These are phyloP conservation scores for Drosophila baimaii DNA, from an alignment of 1,140 invertebrate genomes.

Conservation along the genomic window DNA sequence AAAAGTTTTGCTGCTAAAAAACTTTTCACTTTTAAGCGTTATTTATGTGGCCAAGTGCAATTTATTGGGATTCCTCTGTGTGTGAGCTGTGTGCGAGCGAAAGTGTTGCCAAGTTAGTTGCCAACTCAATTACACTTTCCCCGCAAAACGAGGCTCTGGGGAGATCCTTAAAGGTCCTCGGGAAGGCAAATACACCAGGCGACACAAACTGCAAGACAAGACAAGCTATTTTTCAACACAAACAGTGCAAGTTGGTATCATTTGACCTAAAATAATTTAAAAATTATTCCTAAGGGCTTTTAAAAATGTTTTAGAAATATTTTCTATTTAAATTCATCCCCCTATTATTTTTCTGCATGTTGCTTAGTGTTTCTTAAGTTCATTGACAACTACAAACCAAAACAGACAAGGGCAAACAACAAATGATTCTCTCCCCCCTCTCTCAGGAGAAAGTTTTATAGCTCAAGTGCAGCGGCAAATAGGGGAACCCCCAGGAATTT, in stretches of 20 bases:
- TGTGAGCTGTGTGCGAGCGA: constrained; percentile 6
- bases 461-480: constrained; percentile 35
- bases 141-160: constrained; percentile 44
- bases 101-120: constrained; percentile 65
- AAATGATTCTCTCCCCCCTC: constrained; percentile 41
- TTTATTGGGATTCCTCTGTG: constrained; percentile 37
- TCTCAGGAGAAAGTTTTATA: constrained; percentile 54
- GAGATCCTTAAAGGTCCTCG: constrained; percentile 2
- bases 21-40: constrained; percentile 52
- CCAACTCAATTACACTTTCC: constrained; percentile 67
- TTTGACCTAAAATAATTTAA: too few relatives aligned
- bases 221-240: too few relatives aligned
- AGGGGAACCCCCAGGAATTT: constrained; percentile 18
- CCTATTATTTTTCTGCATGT: neutral
- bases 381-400: constrained; percentile 52
- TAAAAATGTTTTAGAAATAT: too few relatives aligned
- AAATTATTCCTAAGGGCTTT: too few relatives aligned
- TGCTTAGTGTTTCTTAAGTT: constrained; percentile 48
- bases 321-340: too few relatives aligned
- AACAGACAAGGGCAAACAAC: constrained; percentile 48
- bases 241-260: too few relatives aligned
- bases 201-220: too few relatives aligned
- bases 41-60: constrained; percentile 63
- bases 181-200: neutral
- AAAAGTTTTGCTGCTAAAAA: constrained; percentile 44